Evolutionary conservation across 2,888 invertebrate genomes (phyloP).

Genomic region (Hypena proboscidalis): DNA sequence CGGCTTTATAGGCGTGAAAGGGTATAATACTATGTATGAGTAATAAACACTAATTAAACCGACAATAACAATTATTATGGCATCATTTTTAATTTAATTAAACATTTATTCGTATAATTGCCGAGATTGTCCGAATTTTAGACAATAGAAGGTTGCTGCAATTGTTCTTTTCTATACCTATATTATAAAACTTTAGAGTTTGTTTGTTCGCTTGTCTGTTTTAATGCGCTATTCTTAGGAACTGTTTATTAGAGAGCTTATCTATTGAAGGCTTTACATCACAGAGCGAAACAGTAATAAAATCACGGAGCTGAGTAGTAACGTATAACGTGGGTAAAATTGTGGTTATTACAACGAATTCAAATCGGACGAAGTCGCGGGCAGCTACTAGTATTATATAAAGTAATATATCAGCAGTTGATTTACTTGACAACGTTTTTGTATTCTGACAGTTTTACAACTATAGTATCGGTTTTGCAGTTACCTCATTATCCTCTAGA

Average conservation of each 20-base stretch:
- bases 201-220: too few relatives aligned
- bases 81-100: slow-evolving; percentile 44
- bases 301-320: too few relatives aligned
- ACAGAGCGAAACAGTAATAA: too few relatives aligned
- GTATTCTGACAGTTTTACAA: slow-evolving; percentile 1
- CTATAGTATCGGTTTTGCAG: background rate
- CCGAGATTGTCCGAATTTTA: slow-evolving; percentile 24
- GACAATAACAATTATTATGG: slow-evolving; percentile 52
- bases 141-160: slow-evolving; percentile 22
- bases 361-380: too few relatives aligned
- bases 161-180: slow-evolving; percentile 5
- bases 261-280: too few relatives aligned
- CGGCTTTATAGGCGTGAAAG: slow-evolving; percentile 55
- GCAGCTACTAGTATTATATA: background rate
- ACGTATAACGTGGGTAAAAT: too few relatives aligned
- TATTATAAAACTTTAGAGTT: too few relatives aligned
- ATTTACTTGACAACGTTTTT: slow-evolving; percentile 10
- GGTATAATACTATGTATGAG: slow-evolving; percentile 48
- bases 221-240: too few relatives aligned
- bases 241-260: too few relatives aligned
- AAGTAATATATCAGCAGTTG: slow-evolving; percentile 6
- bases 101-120: slow-evolving; percentile 40
- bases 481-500: too few relatives aligned
- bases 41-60: slow-evolving; percentile 59
- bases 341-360: too few relatives aligned